Base-by-base conservation (phyloP, 2,888 invertebrate genomes). In the Xanthia icteritia region DNA sequence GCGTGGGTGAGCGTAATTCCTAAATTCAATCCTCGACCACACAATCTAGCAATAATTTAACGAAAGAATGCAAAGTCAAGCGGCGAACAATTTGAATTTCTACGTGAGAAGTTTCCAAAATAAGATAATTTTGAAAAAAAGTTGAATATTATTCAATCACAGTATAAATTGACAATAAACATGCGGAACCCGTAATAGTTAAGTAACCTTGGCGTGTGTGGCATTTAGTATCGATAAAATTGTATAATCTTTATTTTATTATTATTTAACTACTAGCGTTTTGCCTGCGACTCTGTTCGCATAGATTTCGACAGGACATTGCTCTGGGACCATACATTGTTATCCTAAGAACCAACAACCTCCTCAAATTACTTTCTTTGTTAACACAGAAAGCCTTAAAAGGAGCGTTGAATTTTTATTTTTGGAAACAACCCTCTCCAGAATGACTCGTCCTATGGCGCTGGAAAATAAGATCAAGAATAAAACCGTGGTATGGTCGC, bases 141-240 rank as follows among this genome's bases (percentile, higher is more conserved):
- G 45, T 80, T 64, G 51, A 73, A 39, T 31, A 67, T 64, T 76
- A 80, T 78, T 79, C 80, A 72, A 77, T 39, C 27, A n/a, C 11
- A 36, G 51, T 76, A 66, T 76, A 79, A 85, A 76, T 83, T 72
- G 68, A 51, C 67, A 60, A 86, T 86, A 81, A 70, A 81, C 27
- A 81, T 86, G 63, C 81, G 48, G 48, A 74, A 42, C 69, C 61
- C 51, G 68, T 70, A 76, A 76, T 67, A 17, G 48, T 68, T 13
- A 63, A 15, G 42, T 64, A 58, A 73, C 83, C 68, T 76, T 79
- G 64, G 48, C 81, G 81, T 83, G 88, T 86, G 79, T 74, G 79
- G 86, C 77, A 86, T 86, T 45, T 70, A 42, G 61, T 82, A 77
- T 74, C 27, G 76, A 64, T 77, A 36, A 27, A 0, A 78, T 73